Evolutionary conservation across 2,797 vertebrate genomes (phyloP), one percentile per base, ranked within the genome.

Genomic region (Alfaro cultratus): DNA sequence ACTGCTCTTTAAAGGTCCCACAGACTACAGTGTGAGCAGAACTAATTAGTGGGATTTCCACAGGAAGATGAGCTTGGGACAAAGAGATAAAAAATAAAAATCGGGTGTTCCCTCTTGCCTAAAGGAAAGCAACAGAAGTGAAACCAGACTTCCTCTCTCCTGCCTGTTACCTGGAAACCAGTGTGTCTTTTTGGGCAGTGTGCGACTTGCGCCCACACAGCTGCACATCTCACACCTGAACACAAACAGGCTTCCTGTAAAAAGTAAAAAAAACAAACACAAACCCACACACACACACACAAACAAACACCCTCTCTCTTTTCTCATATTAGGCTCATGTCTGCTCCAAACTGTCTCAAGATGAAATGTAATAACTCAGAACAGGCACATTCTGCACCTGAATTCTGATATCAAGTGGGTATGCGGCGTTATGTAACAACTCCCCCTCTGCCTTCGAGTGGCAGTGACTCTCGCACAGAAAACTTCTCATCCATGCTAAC

Each of bases 121-220:
- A 29, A 81, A 79, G 75, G 23, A 57, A 88, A 77, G 45, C 62
- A 31, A 79, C 75, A 73, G 80, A 84, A 76, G 77, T 26, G 18
- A 81, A 84, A 77, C 43, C 8, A 57, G 78, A 47, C 18, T 1
- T 18, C 84, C 72, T n/a, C 84, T 84, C 10, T 87, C 72, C 78
- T 64, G 80, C 75, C 75, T 87, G 91, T 94, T 93, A 92, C 91
- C 90, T 90, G 89, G 92, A 93, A 92, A 94, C 90, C 82, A 87
- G 68, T 18, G 51, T 81, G 79, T 84, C 80, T 87, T 83, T 87
- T 87, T 85, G 80, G 86, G 84, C 34, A 45, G 55, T 47, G 79
- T 82, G 57, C 75, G 80, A 85, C 75, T 76, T 82, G 78, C 82
- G 26, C 86, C 85, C 85, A 88, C 87, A 86, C 88, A 82, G n/a